A percentile compares a stretch with the other conserved stretches of the same genome.
Conservation (phyloP, 1,140 invertebrate genomes). For the Danaus plexippus region DNA sequence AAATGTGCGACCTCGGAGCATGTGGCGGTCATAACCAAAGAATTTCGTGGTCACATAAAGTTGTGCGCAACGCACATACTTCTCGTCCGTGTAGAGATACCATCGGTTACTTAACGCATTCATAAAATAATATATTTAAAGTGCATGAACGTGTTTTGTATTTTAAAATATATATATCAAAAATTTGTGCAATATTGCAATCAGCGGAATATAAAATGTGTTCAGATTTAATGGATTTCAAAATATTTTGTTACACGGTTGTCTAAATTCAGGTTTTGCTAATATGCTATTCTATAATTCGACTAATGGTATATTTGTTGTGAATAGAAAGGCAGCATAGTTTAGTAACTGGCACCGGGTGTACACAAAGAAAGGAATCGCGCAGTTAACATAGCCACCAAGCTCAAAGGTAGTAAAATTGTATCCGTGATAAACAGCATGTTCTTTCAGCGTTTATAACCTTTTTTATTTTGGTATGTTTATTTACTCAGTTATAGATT, state of each 20-base stretch:
- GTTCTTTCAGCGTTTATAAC: too few species aligned
- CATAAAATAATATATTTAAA: slow-evolving; percentile 13
- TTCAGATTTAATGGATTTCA: slow-evolving; percentile 11
- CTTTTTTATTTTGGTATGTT: too few species aligned
- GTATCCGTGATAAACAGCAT: slow-evolving; percentile 8
- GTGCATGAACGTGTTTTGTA: slow-evolving; percentile 10
- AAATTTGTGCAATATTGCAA: slow-evolving; percentile 8
- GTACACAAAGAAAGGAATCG: slow-evolving; percentile 31
- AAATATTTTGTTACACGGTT: slow-evolving; percentile 15
- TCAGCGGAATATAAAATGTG: slow-evolving; percentile 3
- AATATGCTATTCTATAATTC: slow-evolving; percentile 23
- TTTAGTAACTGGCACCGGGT: slow-evolving; percentile 21
- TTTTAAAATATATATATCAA: slow-evolving; percentile 8
- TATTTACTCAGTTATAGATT: too few species aligned
- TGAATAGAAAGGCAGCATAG: slow-evolving; percentile 36
- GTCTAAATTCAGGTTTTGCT: slow-evolving; percentile 19
- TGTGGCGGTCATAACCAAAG: slow-evolving; percentile 52
- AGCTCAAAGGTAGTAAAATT: slow-evolving; percentile 7
- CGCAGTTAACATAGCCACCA: slow-evolving; percentile 5
- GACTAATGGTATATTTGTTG: slow-evolving; percentile 23
- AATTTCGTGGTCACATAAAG: slow-evolving; percentile 55
- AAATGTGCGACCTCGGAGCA: slow-evolving; percentile 52
- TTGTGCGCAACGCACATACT: slow-evolving; percentile 46
- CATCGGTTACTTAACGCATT: slow-evolving; percentile 24
- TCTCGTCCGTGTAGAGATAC: slow-evolving; percentile 25